Base-by-base conservation (phyloP, 2,797 vertebrate genomes). In the Channa striata region DNA sequence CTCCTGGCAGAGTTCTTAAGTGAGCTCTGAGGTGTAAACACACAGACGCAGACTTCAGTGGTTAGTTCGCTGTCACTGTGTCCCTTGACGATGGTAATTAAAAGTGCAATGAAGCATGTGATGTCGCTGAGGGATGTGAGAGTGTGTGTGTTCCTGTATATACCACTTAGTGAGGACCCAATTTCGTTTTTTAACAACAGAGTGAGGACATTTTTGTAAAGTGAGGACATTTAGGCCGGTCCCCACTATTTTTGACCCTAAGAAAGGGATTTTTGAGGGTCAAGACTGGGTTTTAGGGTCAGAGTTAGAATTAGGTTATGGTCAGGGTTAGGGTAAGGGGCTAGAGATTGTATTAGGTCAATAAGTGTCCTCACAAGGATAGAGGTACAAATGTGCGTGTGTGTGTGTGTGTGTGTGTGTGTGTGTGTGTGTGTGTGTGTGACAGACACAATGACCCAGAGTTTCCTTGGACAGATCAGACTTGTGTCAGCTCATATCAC, bases 1-100 rank as follows among this genome's bases (percentile, higher is more conserved):
- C 97, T 95, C 71, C 97, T 93, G 74, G 95, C 96, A 20, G 98
- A 99, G 88, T 96, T 97, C 93, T 99, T 99, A 74, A 97, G 92
- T 1, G 97, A 98, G 91, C 95, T 99, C 98, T 99, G 92, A 81
- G 50, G 77, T 51, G 65, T 61, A 74, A 68, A 77, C 30, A 76
- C 52, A 81, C 56, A 69, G 66, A 67, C 59, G 43, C 59, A 61
- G n/a, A 67, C 77, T 80, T 78, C 75, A 78, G 12, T 40, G 69
- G 77, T 83, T 80, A 89, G 77, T 74, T 84, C 66, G 69, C 74
- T 80, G 83, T 83, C 85, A 77, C 48, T 52, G 9, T 47, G 68
- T 84, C 68, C 72, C 57, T 77, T 59, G 77, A 44, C 82, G 82
- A 89, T 64, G 74, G 56, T 85, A 85, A 89, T 89, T 90, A 81